Evolutionary conservation across 2,888 invertebrate genomes (phyloP).

Genomic region (Amblyjoppa fuscipennis): DNA sequence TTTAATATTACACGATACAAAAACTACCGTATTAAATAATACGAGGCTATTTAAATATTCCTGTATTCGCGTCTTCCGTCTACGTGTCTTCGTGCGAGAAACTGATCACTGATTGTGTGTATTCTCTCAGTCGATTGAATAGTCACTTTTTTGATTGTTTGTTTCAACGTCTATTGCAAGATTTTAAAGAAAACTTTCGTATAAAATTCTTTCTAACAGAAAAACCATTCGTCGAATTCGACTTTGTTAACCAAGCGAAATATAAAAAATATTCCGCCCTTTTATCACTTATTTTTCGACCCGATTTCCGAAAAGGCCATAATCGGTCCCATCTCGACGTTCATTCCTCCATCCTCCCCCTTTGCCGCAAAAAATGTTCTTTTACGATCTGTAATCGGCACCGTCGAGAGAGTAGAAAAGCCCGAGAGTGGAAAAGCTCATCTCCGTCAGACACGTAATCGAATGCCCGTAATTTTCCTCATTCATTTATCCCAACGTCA

Average conservation of each 20-base stretch:
- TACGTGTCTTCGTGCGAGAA: neutral
- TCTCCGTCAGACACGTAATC: no score
- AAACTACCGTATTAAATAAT: neutral
- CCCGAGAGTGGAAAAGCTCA: no score
- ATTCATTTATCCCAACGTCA: constrained; percentile 13
- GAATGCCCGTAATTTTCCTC: neutral
- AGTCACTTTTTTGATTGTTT: neutral
- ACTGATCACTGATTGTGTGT: neutral
- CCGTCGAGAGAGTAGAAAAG: no score
- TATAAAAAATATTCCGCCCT: neutral
- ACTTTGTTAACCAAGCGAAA: no score
- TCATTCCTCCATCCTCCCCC: constrained; percentile 85
- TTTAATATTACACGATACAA: constrained; percentile 34
- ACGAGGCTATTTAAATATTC: neutral
- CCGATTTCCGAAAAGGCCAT: constrained; percentile 99
- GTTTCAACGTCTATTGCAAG: neutral
- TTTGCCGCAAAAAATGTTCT: constrained; percentile 91
- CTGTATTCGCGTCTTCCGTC: no score
- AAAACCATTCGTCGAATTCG: neutral
- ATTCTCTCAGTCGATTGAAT: neutral
- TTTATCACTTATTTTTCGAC: constrained; percentile 90
- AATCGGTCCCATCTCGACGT: constrained; percentile 91
- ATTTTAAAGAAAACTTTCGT: neutral
- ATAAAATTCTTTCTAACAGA: neutral
- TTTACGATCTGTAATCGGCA: constrained; percentile 90